A percentile compares a stretch with the other conserved stretches of the same genome.
These are phyloP conservation scores for Stramonita haemastoma DNA, from an alignment of 2,888 invertebrate species.

Conservation along the genomic window DNA sequence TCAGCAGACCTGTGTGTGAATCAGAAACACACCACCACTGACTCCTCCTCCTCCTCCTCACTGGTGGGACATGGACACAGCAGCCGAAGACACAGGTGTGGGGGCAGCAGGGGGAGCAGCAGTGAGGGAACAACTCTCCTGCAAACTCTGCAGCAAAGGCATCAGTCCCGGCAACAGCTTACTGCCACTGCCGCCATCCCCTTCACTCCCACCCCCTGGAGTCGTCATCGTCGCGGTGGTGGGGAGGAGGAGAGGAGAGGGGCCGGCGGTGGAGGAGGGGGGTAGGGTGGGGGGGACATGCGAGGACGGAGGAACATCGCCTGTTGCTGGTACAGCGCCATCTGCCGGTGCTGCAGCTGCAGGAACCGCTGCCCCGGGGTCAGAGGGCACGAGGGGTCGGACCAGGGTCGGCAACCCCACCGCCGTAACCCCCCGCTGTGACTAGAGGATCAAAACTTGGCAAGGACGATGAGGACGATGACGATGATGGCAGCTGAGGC, in stretches of 20 bases:
- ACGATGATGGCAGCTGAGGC: background rate
- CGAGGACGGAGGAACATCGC: background rate
- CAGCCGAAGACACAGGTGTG: background rate
- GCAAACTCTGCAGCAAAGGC: background rate
- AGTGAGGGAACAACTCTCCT: background rate
- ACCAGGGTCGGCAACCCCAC: background rate
- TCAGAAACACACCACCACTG: too few relatives aligned
- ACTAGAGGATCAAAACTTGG: background rate
- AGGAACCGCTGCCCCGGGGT: background rate
- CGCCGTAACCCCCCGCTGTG: background rate
- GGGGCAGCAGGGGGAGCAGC: background rate
- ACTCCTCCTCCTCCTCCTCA: background rate
- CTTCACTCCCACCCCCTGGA: background rate
- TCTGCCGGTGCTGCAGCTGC: constrained; percentile 7
- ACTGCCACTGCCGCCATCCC: background rate
- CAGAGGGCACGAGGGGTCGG: too few relatives aligned
- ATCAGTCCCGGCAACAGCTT: constrained; percentile 25
- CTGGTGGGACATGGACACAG: background rate
- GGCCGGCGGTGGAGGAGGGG: background rate
- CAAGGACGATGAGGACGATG: background rate
- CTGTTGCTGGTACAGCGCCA: background rate
- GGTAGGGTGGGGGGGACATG: background rate
- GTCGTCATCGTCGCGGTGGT: background rate
- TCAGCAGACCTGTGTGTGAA: background rate
- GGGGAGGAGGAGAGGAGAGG: background rate